Conservation (phyloP, 2,113 vertebrate species). For the Laticauda colubrina region DNA sequence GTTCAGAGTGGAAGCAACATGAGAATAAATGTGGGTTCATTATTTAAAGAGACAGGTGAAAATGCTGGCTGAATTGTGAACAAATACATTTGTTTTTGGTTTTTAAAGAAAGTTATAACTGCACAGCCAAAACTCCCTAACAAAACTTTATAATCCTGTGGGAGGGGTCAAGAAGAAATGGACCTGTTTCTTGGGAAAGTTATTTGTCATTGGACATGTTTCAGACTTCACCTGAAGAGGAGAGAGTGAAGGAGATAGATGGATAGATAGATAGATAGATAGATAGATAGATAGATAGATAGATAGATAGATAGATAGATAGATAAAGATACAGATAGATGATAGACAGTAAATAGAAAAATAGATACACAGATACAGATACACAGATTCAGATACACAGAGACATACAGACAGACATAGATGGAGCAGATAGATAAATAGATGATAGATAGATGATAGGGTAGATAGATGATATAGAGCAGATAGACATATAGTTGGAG, state of each 20-base stretch:
- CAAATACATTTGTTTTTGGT: neutral
- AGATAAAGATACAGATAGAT: too few relatives aligned
- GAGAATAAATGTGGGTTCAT: neutral
- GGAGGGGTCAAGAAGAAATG: neutral
- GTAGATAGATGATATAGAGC: too few relatives aligned
- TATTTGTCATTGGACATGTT: neutral
- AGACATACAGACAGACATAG: too few relatives aligned
- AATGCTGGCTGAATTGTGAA: neutral
- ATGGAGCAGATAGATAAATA: too few relatives aligned
- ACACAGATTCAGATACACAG: too few relatives aligned
- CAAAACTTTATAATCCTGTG: neutral
- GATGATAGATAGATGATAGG: too few relatives aligned
- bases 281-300: too few relatives aligned
- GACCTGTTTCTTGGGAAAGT: neutral
- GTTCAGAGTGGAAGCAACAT: slow-evolving; percentile 24
- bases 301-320: too few relatives aligned
- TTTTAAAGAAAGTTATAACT: neutral
- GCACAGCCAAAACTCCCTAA: neutral
- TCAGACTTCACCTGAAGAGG: neutral
- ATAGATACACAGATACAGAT: too few relatives aligned
- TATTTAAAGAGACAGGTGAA: slow-evolving; percentile 8
- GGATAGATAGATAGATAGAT: too few relatives aligned
- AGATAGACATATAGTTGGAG: too few relatives aligned
- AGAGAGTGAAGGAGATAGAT: neutral
- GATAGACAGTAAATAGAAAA: too few relatives aligned